These are phyloP conservation scores for Semicossyphus pulcher DNA, from an alignment of 2,113 vertebrate species.

Conservation along the genomic window DNA sequence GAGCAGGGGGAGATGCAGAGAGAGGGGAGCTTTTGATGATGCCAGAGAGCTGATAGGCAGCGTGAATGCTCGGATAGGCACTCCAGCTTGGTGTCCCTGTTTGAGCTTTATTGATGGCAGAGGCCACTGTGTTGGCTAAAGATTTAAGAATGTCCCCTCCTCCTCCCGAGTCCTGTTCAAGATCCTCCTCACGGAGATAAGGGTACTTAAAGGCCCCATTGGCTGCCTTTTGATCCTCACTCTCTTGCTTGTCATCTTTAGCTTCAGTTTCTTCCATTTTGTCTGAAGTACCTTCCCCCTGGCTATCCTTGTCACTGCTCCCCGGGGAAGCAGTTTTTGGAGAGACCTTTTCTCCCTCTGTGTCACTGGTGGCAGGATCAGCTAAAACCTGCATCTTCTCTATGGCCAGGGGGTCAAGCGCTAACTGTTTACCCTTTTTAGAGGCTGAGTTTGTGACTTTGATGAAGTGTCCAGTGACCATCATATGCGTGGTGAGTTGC, in stretches of 20 bases:
- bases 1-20: slow-evolving; percentile 88
- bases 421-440: slow-evolving; percentile 97
- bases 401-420: slow-evolving; percentile 92
- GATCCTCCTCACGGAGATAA: slow-evolving; percentile 95
- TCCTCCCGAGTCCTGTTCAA: slow-evolving; percentile 93
- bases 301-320: slow-evolving; percentile 79
- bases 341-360: slow-evolving; percentile 84
- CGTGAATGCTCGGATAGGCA: slow-evolving; percentile 97
- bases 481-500: slow-evolving; percentile 98
- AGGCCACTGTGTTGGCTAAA: slow-evolving; percentile 93
- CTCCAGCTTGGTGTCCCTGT: slow-evolving; percentile 91
- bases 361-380: slow-evolving; percentile 85
- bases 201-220: slow-evolving; percentile 93
- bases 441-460: slow-evolving; percentile 98
- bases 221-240: slow-evolving; percentile 87
- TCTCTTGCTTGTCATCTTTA: slow-evolving; percentile 89
- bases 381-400: slow-evolving; percentile 95
- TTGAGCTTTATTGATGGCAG: slow-evolving; percentile 86
- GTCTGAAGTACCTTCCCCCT: slow-evolving; percentile 87
- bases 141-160: slow-evolving; percentile 98
- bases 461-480: slow-evolving; percentile 99
- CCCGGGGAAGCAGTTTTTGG: slow-evolving; percentile 82
- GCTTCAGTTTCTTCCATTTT: slow-evolving; percentile 84
- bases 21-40: slow-evolving; percentile 87
- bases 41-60: slow-evolving; percentile 96